These are phyloP conservation scores for Halocynthia roretzi DNA, from an alignment of 23 tunicate genomes.

Conservation along the genomic window DNA sequence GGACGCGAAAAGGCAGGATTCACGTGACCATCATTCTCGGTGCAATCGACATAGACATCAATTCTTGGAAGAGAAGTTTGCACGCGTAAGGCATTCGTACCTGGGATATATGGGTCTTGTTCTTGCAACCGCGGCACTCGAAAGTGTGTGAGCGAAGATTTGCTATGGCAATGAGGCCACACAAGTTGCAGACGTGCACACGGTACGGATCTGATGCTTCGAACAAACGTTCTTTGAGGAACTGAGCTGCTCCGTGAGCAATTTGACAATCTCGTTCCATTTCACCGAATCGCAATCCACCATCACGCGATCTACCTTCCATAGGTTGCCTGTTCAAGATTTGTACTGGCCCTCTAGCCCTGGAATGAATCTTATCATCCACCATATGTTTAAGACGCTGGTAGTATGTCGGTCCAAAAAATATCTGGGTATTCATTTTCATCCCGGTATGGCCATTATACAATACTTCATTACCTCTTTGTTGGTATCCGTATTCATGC, in stretches of 20 bases:
- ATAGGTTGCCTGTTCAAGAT: slow-evolving; percentile 96
- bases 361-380: slow-evolving; percentile 95
- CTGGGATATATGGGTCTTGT: slow-evolving; percentile 99
- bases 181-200: slow-evolving; percentile 97
- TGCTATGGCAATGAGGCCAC: slow-evolving; percentile 96
- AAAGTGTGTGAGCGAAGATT: slow-evolving; percentile 90
- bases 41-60: slow-evolving; percentile 99
- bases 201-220: slow-evolving; percentile 99
- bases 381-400: slow-evolving; percentile 99
- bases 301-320: slow-evolving; percentile 99
- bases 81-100: slow-evolving; percentile 99
- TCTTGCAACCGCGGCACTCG: slow-evolving; percentile 96
- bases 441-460: slow-evolving; percentile 97
- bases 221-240: slow-evolving; percentile 85
- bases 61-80: slow-evolving; percentile 96
- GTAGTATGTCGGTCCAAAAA: slow-evolving; percentile 99
- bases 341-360: slow-evolving; percentile 99
- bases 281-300: slow-evolving; percentile 99
- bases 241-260: slow-evolving; percentile 99
- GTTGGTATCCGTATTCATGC: slow-evolving; percentile 98
- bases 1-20: neutral
- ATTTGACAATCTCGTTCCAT: slow-evolving; percentile 99
- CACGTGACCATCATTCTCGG: slow-evolving; percentile 98
- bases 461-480: slow-evolving; percentile 96
- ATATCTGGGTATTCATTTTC: slow-evolving; percentile 94